Base-by-base conservation (phyloP, 1,140 invertebrate genomes). In the Saccostrea glomerata region DNA sequence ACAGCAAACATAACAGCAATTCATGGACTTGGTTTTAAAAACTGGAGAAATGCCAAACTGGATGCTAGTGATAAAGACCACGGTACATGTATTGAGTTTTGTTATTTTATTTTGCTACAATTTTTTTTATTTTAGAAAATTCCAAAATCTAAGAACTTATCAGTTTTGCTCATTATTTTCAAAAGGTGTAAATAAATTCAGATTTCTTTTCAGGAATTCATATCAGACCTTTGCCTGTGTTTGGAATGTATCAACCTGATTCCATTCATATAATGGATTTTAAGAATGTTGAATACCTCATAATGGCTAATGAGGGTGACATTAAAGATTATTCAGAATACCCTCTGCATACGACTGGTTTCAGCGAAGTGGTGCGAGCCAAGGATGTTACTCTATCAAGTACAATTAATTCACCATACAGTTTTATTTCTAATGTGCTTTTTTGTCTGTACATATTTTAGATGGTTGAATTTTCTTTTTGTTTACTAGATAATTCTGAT, bases 221-320 rank as follows among this genome's bases (percentile, higher is more conserved):
- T 63, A 89, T 92, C n/a, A 54, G 82, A 30, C 25, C 63, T 0
- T 92, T 90, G 91, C 86, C 87, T 25, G 70, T 92, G 17, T 86
- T 82, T 55, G 91, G 91, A 1, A 91, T 92, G 87, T 92, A 91
- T 82, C 91, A 92, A 47, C 91, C 91, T 9, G 91, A 92, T 73
- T 17, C 87, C 2, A 90, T 91, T 23, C 87, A 90, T 13, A n/a
- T 84, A 2, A 82, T 89, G 11, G 9, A 83, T 30, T 25, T 87
- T 11, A 20, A 73, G 4, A 87, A 87, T 0, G 63, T 40, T 25
- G 83, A 73, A 2, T 92, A 89, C 66, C 23, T 92, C 13, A 82
- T 91, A 3, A 87, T 84, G 20, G 87, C 90, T 12, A 92, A 92
- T 85, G 91, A 92, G 70, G 91, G 91, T 4, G 91, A 90, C n/a